phyloP scores from a whole-genome alignment of 2,113 vertebrate genomes.

The Vicugna pacos region DNA sequence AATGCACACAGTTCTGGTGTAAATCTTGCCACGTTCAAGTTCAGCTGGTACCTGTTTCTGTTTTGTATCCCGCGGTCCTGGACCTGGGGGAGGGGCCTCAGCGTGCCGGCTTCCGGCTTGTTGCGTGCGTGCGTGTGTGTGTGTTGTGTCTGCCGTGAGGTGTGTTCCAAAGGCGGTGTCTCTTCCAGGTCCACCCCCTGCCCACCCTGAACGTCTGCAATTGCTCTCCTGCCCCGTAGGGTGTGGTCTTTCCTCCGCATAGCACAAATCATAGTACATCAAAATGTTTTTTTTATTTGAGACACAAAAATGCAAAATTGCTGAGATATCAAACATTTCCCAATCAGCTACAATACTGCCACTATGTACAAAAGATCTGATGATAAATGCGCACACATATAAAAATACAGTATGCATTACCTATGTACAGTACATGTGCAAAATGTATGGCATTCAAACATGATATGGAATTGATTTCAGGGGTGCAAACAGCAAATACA shows the following conservation, averaged over 20 bases:
- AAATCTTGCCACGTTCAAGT: background rate
- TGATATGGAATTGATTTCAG: constrained; percentile 88
- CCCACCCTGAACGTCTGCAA: background rate
- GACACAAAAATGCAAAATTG: constrained; percentile 92
- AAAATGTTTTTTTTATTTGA: constrained; percentile 89
- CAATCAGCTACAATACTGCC: constrained; percentile 91
- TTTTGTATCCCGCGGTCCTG: too few relatives aligned
- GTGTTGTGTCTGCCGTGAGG: background rate
- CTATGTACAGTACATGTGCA: constrained; percentile 99
- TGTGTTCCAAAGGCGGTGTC: background rate
- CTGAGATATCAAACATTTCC: constrained; percentile 93
- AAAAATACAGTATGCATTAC: constrained; percentile 98
- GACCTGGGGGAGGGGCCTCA: background rate
- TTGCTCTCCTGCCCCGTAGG: fast-evolving
- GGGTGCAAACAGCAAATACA: constrained; percentile 92
- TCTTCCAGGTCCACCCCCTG: fast-evolving
- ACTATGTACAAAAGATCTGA: constrained; percentile 96
- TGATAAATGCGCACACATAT: constrained; percentile 95
- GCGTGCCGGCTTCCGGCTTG: fast-evolving
- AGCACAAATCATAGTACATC: constrained; percentile 79
- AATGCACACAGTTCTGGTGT: background rate
- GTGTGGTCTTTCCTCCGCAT: background rate
- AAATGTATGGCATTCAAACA: constrained; percentile 96
- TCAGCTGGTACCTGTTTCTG: background rate
- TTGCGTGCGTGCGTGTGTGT: too few relatives aligned